Percentiles rank a stretch among this genome's conserved stretches.
Conservation (phyloP, 1,140 invertebrate species). For the Anagrus nilaparvatae region DNA sequence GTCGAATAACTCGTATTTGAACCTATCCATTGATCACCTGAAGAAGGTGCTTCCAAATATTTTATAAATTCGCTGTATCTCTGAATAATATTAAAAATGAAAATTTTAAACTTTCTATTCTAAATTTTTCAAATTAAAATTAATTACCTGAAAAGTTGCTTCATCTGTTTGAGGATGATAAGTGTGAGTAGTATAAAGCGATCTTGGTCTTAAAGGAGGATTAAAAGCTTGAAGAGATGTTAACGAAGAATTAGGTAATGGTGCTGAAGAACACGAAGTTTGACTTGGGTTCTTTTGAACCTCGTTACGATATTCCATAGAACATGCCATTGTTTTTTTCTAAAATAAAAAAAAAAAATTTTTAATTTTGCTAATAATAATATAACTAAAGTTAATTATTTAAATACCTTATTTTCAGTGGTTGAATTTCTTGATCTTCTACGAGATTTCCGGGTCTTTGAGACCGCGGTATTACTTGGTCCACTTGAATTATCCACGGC, state of each 20-base stretch:
- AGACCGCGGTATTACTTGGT: slow-evolving; percentile 20
- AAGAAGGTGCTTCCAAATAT: slow-evolving; percentile 31
- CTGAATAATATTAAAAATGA: slow-evolving; percentile 17
- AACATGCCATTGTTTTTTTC: slow-evolving; percentile 24
- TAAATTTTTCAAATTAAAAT: slow-evolving; percentile 4
- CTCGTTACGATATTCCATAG: slow-evolving; percentile 27
- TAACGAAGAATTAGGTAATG: slow-evolving; percentile 18
- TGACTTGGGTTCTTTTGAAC: slow-evolving; percentile 23
- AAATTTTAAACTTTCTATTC: no score
- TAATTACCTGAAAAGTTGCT: slow-evolving; percentile 26
- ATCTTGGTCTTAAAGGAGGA: slow-evolving; percentile 29
- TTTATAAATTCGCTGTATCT: slow-evolving; percentile 33
- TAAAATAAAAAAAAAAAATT: slow-evolving; percentile 8
- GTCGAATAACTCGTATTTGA: slow-evolving; percentile 13
- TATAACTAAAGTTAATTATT: neutral
- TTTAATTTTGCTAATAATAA: neutral
- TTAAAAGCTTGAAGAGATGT: slow-evolving; percentile 22
- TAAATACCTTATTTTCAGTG: slow-evolving; percentile 23
- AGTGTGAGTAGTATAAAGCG: slow-evolving; percentile 32
- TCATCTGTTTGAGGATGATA: slow-evolving; percentile 31
- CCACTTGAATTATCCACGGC: slow-evolving; percentile 27
- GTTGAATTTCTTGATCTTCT: slow-evolving; percentile 28
- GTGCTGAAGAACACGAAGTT: slow-evolving; percentile 17
- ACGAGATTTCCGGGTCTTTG: slow-evolving; percentile 28
- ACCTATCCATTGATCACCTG: slow-evolving; percentile 35